A percentile compares a stretch with the other conserved stretches of the same genome.
Evolutionary conservation across 2,113 vertebrate species (phyloP).

Genomic region (Ailurus styani): DNA sequence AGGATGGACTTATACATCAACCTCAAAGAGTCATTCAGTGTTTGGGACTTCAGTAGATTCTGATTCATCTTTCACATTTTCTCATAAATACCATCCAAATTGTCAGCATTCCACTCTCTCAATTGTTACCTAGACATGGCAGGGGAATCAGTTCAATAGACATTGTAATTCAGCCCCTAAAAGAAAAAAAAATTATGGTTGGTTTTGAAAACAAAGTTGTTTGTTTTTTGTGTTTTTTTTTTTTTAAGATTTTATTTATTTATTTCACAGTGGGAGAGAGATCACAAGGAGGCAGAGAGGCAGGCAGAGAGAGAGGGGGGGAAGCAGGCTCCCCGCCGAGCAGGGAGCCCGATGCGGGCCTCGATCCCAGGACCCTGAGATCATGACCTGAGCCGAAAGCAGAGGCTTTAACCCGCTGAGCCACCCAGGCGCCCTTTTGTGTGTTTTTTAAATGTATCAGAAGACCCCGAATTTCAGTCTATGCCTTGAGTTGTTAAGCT

Average conservation of each 20-base stretch:
- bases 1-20: neutral
- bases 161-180: neutral
- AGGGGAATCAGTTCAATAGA: neutral
- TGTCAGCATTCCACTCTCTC: neutral
- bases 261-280: too few species aligned
- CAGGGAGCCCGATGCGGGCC: too few species aligned
- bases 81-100: neutral
- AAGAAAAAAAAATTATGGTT: neutral
- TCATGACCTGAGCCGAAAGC: too few species aligned
- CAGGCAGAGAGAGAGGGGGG: too few species aligned
- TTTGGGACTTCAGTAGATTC: neutral
- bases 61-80: neutral
- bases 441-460: neutral
- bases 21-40: neutral
- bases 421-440: too few species aligned
- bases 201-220: neutral
- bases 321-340: too few species aligned
- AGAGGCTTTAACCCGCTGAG: too few species aligned
- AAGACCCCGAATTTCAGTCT: neutral
- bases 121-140: neutral
- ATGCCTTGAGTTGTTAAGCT: neutral
- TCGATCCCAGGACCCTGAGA: too few species aligned
- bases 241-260: too few species aligned
- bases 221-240: too few species aligned
- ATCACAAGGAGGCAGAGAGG: too few species aligned